These are phyloP conservation scores for Apodemia hepburni DNA, from an alignment of 2,888 invertebrate genomes.

Conservation along the genomic window DNA sequence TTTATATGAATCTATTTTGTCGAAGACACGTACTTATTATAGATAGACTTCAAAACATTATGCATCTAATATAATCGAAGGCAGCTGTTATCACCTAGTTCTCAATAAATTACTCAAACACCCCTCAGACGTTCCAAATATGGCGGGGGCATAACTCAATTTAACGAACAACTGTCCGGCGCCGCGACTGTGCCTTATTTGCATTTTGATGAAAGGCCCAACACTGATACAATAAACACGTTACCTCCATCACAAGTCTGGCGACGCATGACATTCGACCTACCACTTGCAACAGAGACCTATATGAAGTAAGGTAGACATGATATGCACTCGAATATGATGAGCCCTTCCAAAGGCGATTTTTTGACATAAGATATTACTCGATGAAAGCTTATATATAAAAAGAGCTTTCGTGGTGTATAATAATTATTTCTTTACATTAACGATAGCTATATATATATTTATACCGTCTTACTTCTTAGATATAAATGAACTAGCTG, in stretches of 20 bases:
- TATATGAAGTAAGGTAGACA: background rate
- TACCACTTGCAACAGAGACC: slow-evolving; percentile 24
- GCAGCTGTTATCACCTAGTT: background rate
- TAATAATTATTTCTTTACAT: too few species aligned
- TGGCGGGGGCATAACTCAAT: slow-evolving; percentile 66
- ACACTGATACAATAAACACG: slow-evolving; percentile 78
- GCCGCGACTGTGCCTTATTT: slow-evolving; percentile 59
- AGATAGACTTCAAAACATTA: too few species aligned
- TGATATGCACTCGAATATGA: background rate
- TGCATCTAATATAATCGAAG: background rate
- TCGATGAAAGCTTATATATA: too few species aligned
- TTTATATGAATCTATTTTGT: too few species aligned
- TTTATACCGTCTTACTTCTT: too few species aligned
- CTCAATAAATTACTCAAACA: slow-evolving; percentile 7
- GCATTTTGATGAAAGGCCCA: slow-evolving; percentile 76
- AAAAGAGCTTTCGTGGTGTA: too few species aligned
- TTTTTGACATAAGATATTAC: too few species aligned
- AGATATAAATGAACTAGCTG: too few species aligned
- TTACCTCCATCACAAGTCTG: slow-evolving; percentile 37
- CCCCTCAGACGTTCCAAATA: slow-evolving; percentile 35
- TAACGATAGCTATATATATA: too few species aligned
- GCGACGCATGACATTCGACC: slow-evolving; percentile 36
- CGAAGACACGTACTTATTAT: too few species aligned
- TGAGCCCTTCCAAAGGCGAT: too few species aligned
- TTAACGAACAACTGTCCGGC: slow-evolving; percentile 66